A percentile compares a stretch with the other conserved stretches of the same genome.
phyloP scores from a whole-genome alignment of 2,113 vertebrate genomes.

The Dicerorhinus sumatrensis region DNA sequence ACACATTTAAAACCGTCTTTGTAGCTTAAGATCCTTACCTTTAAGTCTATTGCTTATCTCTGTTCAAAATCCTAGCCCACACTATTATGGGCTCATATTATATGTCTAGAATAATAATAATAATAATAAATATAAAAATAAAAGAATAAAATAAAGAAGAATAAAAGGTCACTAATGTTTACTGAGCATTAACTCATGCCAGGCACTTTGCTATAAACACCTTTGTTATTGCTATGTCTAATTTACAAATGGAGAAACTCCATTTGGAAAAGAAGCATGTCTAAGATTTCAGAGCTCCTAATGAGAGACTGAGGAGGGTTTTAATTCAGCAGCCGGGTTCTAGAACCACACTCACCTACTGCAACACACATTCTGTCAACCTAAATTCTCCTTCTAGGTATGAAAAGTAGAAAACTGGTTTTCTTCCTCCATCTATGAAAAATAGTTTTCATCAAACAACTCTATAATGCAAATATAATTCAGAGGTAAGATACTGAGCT shows the following conservation, averaged over 20 bases:
- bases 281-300: neutral
- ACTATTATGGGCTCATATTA: neutral
- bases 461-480: neutral
- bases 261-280: neutral
- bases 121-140: neutral
- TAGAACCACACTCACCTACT: neutral
- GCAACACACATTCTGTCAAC: neutral
- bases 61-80: neutral
- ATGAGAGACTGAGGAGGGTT: neutral
- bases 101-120: neutral
- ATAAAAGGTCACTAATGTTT: slow-evolving; percentile 8
- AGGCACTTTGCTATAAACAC: neutral
- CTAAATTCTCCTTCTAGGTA: neutral
- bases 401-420: neutral
- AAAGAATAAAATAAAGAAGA: neutral
- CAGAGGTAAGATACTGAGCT: neutral
- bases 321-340: neutral
- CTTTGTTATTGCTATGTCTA: neutral
- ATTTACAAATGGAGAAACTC: slow-evolving; percentile 2
- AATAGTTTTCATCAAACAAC: slow-evolving; percentile 17
- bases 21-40: neutral
- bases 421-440: neutral
- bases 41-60: neutral
- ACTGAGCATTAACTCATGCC: neutral
- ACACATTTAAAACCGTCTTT: slow-evolving; percentile 8